phyloP scores from a whole-genome alignment of 2,888 invertebrate species.

The Tridacna gigas region DNA sequence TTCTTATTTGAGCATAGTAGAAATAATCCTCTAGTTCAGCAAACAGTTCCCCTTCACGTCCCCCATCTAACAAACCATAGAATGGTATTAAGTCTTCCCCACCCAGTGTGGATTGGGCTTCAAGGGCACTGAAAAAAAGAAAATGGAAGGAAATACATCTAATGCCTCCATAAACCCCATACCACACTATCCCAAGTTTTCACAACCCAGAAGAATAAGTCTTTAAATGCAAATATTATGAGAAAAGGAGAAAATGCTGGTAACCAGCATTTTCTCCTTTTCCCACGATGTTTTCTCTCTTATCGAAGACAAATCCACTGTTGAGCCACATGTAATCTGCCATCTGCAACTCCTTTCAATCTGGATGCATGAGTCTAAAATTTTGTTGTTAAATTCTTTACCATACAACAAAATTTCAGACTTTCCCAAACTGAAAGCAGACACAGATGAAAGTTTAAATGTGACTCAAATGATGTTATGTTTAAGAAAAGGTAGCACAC shows the following conservation, averaged over 20 bases:
- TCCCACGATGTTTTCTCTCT: neutral
- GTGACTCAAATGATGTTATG: no score
- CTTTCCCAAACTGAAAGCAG: no score
- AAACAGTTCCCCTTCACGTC: conserved; percentile 90
- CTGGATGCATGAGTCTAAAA: no score
- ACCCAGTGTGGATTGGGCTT: conserved; percentile 83
- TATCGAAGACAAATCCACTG: neutral
- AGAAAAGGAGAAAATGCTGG: neutral
- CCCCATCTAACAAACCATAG: conserved; percentile 90
- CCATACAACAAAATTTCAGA: no score
- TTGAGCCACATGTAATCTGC: no score
- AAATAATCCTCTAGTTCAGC: conserved; percentile 91
- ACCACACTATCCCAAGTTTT: no score
- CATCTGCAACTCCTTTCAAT: no score
- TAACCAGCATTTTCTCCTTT: neutral
- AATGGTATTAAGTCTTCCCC: conserved; percentile 87
- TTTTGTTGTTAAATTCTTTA: no score
- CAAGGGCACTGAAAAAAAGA: conserved; percentile 78
- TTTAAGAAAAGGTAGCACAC: no score
- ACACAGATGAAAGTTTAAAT: no score
- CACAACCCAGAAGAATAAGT: neutral
- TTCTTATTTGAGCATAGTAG: conserved; percentile 91
- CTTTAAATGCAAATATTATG: neutral
- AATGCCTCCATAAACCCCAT: neutral
- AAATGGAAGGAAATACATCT: neutral